Conservation (phyloP, 2,113 vertebrate genomes). For the Gymnarchus niloticus region DNA sequence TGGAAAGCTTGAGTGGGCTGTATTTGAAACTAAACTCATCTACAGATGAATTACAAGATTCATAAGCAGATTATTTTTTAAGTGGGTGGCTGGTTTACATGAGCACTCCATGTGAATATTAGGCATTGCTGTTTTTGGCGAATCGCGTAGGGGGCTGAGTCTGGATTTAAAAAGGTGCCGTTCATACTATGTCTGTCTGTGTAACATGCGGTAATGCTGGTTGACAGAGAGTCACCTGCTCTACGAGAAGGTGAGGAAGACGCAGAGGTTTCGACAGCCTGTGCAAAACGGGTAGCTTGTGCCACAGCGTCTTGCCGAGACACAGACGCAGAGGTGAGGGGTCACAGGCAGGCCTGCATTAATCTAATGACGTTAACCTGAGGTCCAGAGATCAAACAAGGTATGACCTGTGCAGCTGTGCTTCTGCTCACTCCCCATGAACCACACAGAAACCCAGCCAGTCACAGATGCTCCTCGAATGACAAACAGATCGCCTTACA, state of each 20-base stretch:
- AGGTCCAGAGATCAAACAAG: not conserved
- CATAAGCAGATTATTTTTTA: not conserved
- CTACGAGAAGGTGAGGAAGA: not conserved
- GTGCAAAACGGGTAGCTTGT: no score
- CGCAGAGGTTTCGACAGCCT: not conserved
- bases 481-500: not conserved
- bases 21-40: not conserved
- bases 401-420: no score
- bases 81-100: not conserved
- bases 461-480: not conserved
- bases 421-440: not conserved
- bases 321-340: not conserved
- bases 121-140: not conserved
- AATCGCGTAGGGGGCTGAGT: not conserved
- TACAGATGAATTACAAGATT: not conserved
- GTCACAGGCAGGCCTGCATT: not conserved
- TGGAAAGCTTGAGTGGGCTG: not conserved
- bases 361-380: not conserved
- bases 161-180: not conserved
- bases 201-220: not conserved
- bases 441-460: not conserved
- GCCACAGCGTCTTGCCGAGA: no score
- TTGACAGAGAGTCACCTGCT: not conserved
- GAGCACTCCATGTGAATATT: no score
- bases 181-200: not conserved